Evolutionary conservation across 1,140 invertebrate species (phyloP).

Genomic region (Portunus trituberculatus): DNA sequence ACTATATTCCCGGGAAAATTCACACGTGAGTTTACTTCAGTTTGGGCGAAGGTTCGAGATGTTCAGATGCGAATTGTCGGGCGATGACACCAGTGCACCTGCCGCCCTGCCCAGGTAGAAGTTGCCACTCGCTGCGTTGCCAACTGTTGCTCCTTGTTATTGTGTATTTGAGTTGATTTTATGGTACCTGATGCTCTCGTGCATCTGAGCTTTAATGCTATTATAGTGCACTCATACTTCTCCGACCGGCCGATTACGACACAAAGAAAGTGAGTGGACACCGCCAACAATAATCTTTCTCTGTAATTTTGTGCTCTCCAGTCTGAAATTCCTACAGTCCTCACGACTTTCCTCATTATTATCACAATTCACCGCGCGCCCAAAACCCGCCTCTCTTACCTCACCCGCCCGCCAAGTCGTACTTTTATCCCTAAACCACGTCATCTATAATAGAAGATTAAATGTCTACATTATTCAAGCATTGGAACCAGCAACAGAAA

Average conservation of each 20-base stretch:
- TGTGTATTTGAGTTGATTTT: not conserved
- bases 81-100: conserved; percentile 17
- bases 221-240: not conserved
- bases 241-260: no score
- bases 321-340: not conserved
- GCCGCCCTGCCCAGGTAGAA: not conserved
- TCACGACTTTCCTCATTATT: not conserved
- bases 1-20: not conserved
- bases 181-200: not conserved
- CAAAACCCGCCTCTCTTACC: not conserved
- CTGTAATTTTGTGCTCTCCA: not conserved
- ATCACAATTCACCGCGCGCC: not conserved
- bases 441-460: not conserved
- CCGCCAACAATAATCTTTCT: no score
- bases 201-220: not conserved
- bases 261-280: no score
- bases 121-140: not conserved
- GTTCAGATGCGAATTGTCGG: not conserved
- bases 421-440: not conserved
- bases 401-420: not conserved
- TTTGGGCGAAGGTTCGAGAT: not conserved
- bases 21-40: not conserved
- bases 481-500: not conserved
- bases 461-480: no score
- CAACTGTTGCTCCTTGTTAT: conserved; percentile 10